Conservation (phyloP, 2,113 vertebrate genomes). For the Pygoscelis antarcticus region DNA sequence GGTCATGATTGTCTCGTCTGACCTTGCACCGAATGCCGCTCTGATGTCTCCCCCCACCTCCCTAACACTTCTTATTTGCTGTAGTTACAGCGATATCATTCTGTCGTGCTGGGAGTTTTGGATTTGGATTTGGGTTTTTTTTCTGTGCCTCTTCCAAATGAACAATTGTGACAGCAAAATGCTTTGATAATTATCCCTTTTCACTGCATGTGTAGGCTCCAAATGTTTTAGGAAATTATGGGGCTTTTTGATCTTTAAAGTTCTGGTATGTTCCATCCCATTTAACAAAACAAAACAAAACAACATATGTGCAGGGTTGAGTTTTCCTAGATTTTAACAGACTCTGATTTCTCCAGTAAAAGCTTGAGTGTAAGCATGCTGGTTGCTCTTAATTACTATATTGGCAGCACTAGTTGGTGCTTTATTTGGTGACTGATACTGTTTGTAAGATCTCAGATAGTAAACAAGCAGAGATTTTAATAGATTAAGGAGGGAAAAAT, state of each 20-base stretch:
- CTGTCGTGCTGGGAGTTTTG: background rate
- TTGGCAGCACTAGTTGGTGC: conserved; percentile 24
- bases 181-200: conserved; percentile 27
- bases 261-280: conserved; percentile 53
- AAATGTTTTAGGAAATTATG: conserved; percentile 45
- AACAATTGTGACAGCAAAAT: conserved; percentile 10
- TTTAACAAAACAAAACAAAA: conserved; percentile 66
- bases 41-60: background rate
- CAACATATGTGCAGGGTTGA: conserved; percentile 61
- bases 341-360: conserved; percentile 5
- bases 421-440: background rate
- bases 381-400: conserved; percentile 40
- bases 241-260: conserved; percentile 35
- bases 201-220: background rate
- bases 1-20: background rate
- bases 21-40: background rate
- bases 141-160: conserved; percentile 2
- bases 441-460: background rate
- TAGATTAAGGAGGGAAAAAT: background rate
- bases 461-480: conserved; percentile 6
- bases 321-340: conserved; percentile 51
- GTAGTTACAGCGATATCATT: background rate
- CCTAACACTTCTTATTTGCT: background rate
- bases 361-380: background rate
- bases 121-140: background rate